Base-by-base conservation (phyloP, 1,140 invertebrate genomes). In the Stenopsyche tienmushanensis region DNA sequence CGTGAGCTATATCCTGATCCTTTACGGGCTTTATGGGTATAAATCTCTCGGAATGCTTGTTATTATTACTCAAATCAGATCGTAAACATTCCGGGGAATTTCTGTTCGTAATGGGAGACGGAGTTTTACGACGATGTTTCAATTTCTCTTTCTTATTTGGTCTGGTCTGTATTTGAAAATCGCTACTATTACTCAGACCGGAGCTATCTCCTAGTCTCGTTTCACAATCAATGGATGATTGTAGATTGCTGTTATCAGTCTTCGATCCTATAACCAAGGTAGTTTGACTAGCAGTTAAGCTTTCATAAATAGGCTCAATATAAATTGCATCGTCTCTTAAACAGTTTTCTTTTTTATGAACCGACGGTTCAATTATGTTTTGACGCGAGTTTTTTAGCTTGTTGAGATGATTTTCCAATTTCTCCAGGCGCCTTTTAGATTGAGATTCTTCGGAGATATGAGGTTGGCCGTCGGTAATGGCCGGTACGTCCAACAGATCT, bases 371-470 rank as follows among this genome's bases (percentile, higher is more conserved):
- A 8, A 20, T 45, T 42, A 26, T 39, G 9, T 21, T 26, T 64
- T 59, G 52, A 7, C 25, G 26, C 21, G 44, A 20, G 34, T 50
- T 64, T 44, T 65, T 62, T 39, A 70, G 57, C 67, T 70, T 74
- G 67, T 80, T 80, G 65, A 75, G 80, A 75, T 80, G 78, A 52
- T 74, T 79, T 72, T 81, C 79, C 69, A 81, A 68, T 71, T 81
- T 81, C 59, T 80, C 79, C 60, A 81, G 73, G 24, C 79, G 77
- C 44, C 78, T 73, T 59, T 77, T 76, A 1, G 77, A 77, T 42
- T 77, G 76, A 1, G 77, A 78, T 39, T 79, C 75, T 10, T 62
- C 62, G 8, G 39, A 29, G 47, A 78, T 76, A 65, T 77, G 77
- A 21, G 75, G 72, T 13, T 76, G 77, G 0, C 76, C 78, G 67